Evolutionary conservation across 2,888 invertebrate genomes (phyloP).

Genomic region (Archips xylosteana): DNA sequence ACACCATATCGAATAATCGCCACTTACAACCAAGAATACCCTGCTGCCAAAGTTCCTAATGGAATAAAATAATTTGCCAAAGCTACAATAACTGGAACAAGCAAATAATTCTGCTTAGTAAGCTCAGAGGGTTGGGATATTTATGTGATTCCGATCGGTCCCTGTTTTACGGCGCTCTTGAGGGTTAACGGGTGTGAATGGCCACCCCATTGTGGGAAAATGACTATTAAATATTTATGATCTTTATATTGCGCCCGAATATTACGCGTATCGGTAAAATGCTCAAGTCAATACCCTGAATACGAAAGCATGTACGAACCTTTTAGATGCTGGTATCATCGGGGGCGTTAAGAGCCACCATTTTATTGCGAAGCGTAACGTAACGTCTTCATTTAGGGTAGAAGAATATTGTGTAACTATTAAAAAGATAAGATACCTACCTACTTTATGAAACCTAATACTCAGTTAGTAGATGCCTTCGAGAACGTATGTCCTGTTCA

Average conservation of each 20-base stretch:
- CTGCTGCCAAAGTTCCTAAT: conserved; percentile 48
- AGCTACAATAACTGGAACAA: conserved; percentile 66
- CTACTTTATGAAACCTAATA: too few relatives aligned
- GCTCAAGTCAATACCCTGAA: conserved; percentile 42
- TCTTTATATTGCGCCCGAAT: conserved; percentile 59
- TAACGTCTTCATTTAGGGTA: neutral
- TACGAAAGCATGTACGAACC: conserved; percentile 31
- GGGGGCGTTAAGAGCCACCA: conserved; percentile 22
- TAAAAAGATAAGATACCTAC: neutral
- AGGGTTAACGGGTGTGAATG: conserved; percentile 80
- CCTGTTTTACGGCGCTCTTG: conserved; percentile 72
- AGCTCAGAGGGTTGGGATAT: conserved; percentile 66
- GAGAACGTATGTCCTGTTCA: too few relatives aligned
- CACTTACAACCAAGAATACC: conserved; percentile 22
- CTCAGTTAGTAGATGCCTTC: neutral
- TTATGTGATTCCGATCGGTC: conserved; percentile 78
- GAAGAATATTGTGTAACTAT: neutral
- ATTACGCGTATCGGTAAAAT: conserved; percentile 58
- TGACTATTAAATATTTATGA: conserved; percentile 84
- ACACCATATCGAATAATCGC: conserved; percentile 14
- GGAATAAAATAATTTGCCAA: conserved; percentile 55
- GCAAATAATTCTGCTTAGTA: conserved; percentile 74
- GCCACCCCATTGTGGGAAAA: conserved; percentile 84
- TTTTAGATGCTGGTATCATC: conserved; percentile 34
- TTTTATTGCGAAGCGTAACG: conserved; percentile 27